Evolutionary conservation across 37 sponge, comb jelly and placozoan genomes (phyloP), one percentile per base, ranked within the genome.

Genomic region (Crambe crambe): DNA sequence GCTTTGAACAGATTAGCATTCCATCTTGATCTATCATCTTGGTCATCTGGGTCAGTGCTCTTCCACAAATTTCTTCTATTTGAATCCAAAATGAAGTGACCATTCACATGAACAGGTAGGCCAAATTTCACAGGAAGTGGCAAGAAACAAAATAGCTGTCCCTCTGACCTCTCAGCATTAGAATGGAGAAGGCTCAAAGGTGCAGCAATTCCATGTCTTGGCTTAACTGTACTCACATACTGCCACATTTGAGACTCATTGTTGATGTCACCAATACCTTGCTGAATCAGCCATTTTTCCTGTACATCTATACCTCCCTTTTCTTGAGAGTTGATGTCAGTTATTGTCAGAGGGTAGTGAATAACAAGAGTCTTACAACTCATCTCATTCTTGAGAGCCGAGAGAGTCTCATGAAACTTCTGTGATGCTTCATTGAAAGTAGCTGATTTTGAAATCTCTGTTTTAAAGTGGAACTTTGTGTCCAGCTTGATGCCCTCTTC

Each of bases 81-180:
- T 29, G 84, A 56, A 79, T 85, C 69, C 20, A 93, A 65, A 5
- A 81, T 63, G 65, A 93, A 93, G 68, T 89, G 80, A 18, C 90
- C 94, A 89, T 93, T 81, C 2, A 93, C 64, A 56, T 90, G 91
- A 26, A 93, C 83, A 21, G 91, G 91, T 56, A 89, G 71, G 20
- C 36, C 30, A 18, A 68, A 57, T 23, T 43, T 27, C 18, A 74
- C 47, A 39, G 91, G 90, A 15, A 93, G 77, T 17, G 94, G 94
- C 15, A 93, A 59, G 73, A 89, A 93, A 26, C 87, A 86, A 56
- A 83, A 93, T 0, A 83, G 41, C 31, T 83, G 59, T 32, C 90
- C 87, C 25, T 60, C 26, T 12, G 12, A 47, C 12, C 51, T 47
- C 5, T 25, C 25, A 22, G 6, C n/a, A n/a, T 22, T 60, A 3